Percentiles rank a stretch among this genome's conserved stretches.
phyloP scores from a whole-genome alignment of 2,888 invertebrate species.

The Melanophora roralis region DNA sequence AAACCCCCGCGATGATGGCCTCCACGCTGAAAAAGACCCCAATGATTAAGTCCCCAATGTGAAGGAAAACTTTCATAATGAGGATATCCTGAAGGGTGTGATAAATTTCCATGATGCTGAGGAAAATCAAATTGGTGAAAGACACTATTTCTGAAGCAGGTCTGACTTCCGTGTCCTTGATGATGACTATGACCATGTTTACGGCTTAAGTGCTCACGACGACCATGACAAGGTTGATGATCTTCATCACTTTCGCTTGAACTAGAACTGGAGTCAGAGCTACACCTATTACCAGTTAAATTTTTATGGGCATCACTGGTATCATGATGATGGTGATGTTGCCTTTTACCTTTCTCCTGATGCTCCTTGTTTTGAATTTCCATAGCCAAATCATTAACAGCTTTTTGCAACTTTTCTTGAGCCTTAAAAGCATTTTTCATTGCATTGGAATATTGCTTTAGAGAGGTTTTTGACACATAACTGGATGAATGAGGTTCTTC shows the following conservation, averaged over 20 bases:
- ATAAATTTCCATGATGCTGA: not conserved
- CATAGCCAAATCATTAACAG: slow-evolving; percentile 28
- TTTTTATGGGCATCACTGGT: slow-evolving; percentile 33
- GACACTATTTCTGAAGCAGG: slow-evolving; percentile 50
- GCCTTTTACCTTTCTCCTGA: slow-evolving; percentile 53
- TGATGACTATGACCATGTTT: slow-evolving; percentile 33
- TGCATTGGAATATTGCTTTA: slow-evolving; percentile 57
- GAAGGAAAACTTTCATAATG: not conserved
- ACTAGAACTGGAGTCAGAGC: slow-evolving; percentile 36
- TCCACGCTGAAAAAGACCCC: not conserved
- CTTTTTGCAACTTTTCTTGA: slow-evolving; percentile 63
- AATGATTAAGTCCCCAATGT: not conserved
- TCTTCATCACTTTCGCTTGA: slow-evolving; percentile 31
- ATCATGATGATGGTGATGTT: slow-evolving; percentile 19
- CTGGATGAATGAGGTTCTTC: slow-evolving; percentile 47
- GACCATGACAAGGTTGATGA: not conserved
- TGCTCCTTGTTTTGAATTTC: slow-evolving; percentile 4
- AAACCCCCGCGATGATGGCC: not conserved
- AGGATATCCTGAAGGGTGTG: not conserved
- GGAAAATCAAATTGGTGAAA: no score
- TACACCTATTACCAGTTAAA: slow-evolving; percentile 62
- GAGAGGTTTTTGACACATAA: not conserved
- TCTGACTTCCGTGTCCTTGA: slow-evolving; percentile 18
- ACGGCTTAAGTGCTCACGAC: slow-evolving; percentile 3
- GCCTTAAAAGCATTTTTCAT: slow-evolving; percentile 66